Evolutionary conservation across 2,888 invertebrate species (phyloP), one percentile per base, ranked within the genome.

Genomic region (Atrina japonica): DNA sequence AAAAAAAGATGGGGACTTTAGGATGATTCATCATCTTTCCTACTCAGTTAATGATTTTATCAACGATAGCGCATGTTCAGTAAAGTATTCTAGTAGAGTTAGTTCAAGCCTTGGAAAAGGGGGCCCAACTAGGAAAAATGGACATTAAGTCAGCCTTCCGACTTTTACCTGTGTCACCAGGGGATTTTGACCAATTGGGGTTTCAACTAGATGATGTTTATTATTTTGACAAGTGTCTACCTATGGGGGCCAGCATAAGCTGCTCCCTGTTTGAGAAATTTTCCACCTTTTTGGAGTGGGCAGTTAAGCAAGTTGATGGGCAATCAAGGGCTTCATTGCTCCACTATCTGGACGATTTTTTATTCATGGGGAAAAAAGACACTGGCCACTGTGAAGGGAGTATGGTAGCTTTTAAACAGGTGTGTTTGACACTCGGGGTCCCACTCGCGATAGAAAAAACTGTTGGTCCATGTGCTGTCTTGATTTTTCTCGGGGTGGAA

Each of bases 51-150:
- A 27, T 11, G 5, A 27, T 27, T 50, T 29, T 23, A 50, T 50
- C 11, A 50, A 74, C 35, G 59, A 61, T 2, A 41, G n/a, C 1
- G 14, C 67, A 11, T 64, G 65, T 45, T 52, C 68, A 3, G 75
- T 77, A 1, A 58, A 77, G n/a, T 75, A 73, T 49, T 69, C 75
- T n/a, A n/a, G n/a, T n/a, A 35, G 63, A 61, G 40, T 75, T 75
- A 59, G 77, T 73, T 35, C 52, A 63, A 14, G 75, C 75, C 3
- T 45, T 75, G 14, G 1, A 30, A 1, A 66, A 75, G 55, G 50
- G 73, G 16, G 68, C 70, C 49, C 14, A 47, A 11, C 25, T 73
- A 14, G 77, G 73, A 0, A 27, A 21, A 29, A 63, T 61, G 25
- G 74, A 69, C 43, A 59, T 77, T 5, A 60, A 72, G 47, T 66